phyloP scores from a whole-genome alignment of 2,797 vertebrate genomes.

The Siniperca scherzeri region DNA sequence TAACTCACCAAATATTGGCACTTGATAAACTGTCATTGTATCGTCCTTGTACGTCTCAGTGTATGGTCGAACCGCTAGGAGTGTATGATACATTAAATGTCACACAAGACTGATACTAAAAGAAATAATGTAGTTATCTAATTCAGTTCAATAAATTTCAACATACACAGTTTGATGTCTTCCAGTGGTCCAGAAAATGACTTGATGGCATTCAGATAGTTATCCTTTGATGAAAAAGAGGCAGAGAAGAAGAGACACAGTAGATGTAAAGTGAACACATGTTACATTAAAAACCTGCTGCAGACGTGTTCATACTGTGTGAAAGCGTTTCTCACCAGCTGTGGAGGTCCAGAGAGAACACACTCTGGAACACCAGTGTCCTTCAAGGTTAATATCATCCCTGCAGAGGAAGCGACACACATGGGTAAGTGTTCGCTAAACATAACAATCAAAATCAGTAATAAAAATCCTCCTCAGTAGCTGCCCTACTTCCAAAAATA shows the following conservation, averaged over 20 bases:
- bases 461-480: not conserved
- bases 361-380: conserved; percentile 92
- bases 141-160: not conserved
- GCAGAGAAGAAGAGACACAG: not conserved
- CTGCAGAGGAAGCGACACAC: conserved; percentile 75
- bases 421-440: too few species aligned
- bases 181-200: conserved; percentile 92
- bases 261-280: not conserved
- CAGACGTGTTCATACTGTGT: not conserved
- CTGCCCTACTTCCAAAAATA: not conserved
- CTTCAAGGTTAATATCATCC: conserved; percentile 94
- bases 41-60: conserved; percentile 88
- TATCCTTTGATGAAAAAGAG: conserved; percentile 80
- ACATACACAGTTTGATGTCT: conserved; percentile 91
- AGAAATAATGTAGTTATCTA: rapidly evolving
- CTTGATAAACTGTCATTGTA: conserved; percentile 92
- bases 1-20: conserved; percentile 91
- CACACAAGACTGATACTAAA: not conserved
- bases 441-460: not conserved
- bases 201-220: conserved; percentile 90
- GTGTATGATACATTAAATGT: not conserved
- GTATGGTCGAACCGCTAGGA: conserved; percentile 89
- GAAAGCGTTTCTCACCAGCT: conserved; percentile 88
- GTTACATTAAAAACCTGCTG: not conserved
- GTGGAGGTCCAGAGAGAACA: conserved; percentile 93